Evolutionary conservation across 2,888 invertebrate species (phyloP).

Genomic region (Petrolisthes manimaculis): DNA sequence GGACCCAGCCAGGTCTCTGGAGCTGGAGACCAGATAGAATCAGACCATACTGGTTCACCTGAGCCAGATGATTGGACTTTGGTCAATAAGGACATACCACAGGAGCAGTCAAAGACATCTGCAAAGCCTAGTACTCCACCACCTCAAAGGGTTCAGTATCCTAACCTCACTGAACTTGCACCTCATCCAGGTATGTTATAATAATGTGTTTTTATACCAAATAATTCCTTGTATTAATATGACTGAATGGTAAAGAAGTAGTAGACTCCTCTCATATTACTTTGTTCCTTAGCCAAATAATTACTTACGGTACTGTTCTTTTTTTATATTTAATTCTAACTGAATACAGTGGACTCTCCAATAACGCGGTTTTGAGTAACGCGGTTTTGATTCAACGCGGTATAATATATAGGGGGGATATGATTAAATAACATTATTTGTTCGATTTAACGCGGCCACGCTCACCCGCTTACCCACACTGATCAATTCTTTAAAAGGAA

Average conservation of each 20-base stretch:
- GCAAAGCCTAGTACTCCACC: not conserved
- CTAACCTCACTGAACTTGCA: conserved; percentile 5
- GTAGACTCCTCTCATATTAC: no score
- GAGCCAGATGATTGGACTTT: conserved; percentile 54
- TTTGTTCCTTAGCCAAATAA: no score
- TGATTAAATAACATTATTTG: no score
- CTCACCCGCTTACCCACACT: no score
- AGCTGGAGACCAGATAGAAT: conserved; percentile 3
- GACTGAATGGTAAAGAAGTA: not conserved
- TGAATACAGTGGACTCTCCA: no score
- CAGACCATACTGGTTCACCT: conserved; percentile 25
- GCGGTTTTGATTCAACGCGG: no score
- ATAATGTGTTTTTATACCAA: not conserved
- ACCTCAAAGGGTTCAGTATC: conserved; percentile 22
- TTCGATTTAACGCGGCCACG: no score
- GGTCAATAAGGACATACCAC: conserved; percentile 27
- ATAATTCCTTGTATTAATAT: not conserved
- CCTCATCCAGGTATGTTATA: conserved; percentile 39
- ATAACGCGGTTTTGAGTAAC: no score
- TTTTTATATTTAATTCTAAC: not conserved
- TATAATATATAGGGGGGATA: no score
- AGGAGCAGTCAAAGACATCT: not conserved
- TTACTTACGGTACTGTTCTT: not conserved
- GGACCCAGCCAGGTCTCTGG: not conserved
- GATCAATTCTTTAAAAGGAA: no score